Evolutionary conservation across 2,888 invertebrate genomes (phyloP), one percentile per base, ranked within the genome.

Genomic region (Cancer borealis): DNA sequence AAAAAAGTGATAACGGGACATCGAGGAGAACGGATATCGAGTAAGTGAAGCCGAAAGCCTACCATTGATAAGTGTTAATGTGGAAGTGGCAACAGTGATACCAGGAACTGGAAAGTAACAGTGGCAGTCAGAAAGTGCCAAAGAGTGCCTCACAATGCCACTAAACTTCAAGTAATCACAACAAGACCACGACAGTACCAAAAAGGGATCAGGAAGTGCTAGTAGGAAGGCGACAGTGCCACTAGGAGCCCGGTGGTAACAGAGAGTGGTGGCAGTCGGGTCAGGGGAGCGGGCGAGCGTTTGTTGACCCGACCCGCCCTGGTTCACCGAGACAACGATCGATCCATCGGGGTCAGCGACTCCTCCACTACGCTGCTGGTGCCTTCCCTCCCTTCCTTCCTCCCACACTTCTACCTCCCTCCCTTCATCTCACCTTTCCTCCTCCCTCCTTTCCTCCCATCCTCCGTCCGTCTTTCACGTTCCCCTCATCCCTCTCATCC

Each of bases 231-330:
- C 17, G 47, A 49, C 45, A 45, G 60, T 30, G 60, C 26, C 26
- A 60, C 8, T 6, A 17, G n/a, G 90, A 46, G 84, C 39, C 73
- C 39, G 84, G 14, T 84, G 84, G 84, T 8, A 84, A 84, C 84
- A 84, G 84, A 26, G 73, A 84, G 84, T 12, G 84, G 39, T 39
- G 39, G 84, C 84, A 84, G 84, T 84, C n/a, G 84, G 84, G 84
- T 84, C 84, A 26, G 66, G 66, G 21, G 88, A 66, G 87, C 45
- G 46, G 45, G 17, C 91, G 92, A 54, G 46, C 84, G 93, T 88
- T 45, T 93, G 93, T 93, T 93, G 93, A 93, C 93, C 93, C 93
- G 92, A 92, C 92, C 93, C 93, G 93, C 92, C 93, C 93, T 93
- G 92, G 93, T 93, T 93, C 92, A 93, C 92, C 93, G 39, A 92